Evolutionary conservation across 2,797 vertebrate species (phyloP).

Genomic region (Setipinna tenuifilis): DNA sequence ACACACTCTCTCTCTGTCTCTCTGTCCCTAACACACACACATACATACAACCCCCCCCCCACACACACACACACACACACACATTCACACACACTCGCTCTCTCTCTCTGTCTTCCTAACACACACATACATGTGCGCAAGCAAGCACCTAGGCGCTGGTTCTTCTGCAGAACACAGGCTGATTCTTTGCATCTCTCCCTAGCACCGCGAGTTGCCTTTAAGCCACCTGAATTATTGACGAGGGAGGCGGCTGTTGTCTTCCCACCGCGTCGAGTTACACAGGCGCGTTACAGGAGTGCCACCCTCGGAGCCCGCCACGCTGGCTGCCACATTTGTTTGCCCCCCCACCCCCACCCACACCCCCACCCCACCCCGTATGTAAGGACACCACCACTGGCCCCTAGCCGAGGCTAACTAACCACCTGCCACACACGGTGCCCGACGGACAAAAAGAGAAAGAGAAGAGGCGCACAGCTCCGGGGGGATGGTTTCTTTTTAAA

Average conservation of each 20-base stretch:
- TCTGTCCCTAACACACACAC: conserved; percentile 54
- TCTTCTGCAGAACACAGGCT: conserved; percentile 59
- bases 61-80: background rate
- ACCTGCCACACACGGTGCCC: background rate
- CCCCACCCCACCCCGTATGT: conserved; percentile 46
- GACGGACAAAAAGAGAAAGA: no score
- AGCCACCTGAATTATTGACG: conserved; percentile 80
- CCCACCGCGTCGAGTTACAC: conserved; percentile 66
- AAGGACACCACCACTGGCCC: conserved; percentile 56
- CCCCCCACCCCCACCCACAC: no score
- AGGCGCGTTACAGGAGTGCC: conserved; percentile 63
- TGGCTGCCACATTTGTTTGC: conserved; percentile 37
- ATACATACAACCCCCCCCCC: conserved; percentile 24
- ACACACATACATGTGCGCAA: no score
- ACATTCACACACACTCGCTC: background rate
- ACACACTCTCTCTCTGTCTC: conserved; percentile 16
- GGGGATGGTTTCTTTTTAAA: background rate
- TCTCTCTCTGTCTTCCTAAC: no score
- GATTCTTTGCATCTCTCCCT: conserved; percentile 72
- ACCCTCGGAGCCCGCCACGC: conserved; percentile 50
- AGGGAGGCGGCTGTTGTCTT: conserved; percentile 70
- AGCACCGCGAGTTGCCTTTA: conserved; percentile 71
- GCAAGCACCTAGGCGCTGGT: conserved; percentile 54
- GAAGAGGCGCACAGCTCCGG: no score
- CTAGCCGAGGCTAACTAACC: background rate